Base-by-base conservation (phyloP, 2,797 vertebrate genomes). In the Rhinatrema bivittatum region DNA sequence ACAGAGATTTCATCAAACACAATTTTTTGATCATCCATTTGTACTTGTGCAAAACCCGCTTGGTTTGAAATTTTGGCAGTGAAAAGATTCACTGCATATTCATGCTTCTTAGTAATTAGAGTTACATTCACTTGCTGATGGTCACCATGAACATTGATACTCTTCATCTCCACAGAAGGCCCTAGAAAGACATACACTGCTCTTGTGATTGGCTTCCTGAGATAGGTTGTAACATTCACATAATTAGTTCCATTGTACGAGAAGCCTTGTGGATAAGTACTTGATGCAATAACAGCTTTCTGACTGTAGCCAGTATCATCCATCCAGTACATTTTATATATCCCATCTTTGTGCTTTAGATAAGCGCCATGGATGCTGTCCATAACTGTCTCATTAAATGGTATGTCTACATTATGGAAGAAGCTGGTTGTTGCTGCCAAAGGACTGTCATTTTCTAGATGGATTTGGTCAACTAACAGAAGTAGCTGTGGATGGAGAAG, bases 241-340 rank as follows among this genome's bases (percentile, higher is more conserved):
- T 87, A 98, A 70, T 99, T 94, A 0, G 94, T 97, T 20, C 94
- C 94, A 1, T 94, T 93, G 48, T 96, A 97, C 0, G 91, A 89
- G 59, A 94, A 97, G 37, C 92, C 91, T 6, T 77, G 79, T 19
- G 94, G 94, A 49, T 98, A 98, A 9, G 68, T 79, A 76, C 83
- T 86, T 17, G 93, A 97, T 23, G 85, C 72, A 4, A 89, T 62
- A n/a, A n/a, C n/a, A n/a, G n/a, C n/a, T n/a, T n/a, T n/a, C n/a
- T n/a, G n/a, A n/a, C n/a, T n/a, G n/a, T n/a, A n/a, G n/a, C n/a
- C n/a, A n/a, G n/a, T n/a, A n/a, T n/a, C n/a, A n/a, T n/a, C n/a
- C n/a, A n/a, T n/a, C n/a, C n/a, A n/a, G n/a, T n/a, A n/a, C n/a
- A n/a, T n/a, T n/a, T n/a, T n/a, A n/a, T n/a, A n/a, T n/a, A n/a